These are phyloP conservation scores for Nephotettix cincticeps DNA, from an alignment of 1,140 invertebrate genomes.

Conservation along the genomic window DNA sequence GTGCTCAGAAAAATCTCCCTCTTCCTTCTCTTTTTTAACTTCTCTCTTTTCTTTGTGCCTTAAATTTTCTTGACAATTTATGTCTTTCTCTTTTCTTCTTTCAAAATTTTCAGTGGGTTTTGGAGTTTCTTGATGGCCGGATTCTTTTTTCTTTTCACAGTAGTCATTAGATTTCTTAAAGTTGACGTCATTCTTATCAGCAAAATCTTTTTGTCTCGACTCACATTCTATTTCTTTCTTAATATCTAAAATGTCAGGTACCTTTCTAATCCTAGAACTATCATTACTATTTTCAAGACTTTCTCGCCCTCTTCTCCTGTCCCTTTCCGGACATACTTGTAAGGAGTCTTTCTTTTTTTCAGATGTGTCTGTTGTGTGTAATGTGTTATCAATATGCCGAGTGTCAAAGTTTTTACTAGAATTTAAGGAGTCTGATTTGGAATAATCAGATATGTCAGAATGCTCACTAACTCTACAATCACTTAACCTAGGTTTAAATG, in stretches of 20 bases:
- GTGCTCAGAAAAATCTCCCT: constrained; percentile 20
- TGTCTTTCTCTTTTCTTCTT: constrained; percentile 30
- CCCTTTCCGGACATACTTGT: constrained; percentile 37
- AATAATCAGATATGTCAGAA: constrained; percentile 25
- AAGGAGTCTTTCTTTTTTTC: constrained; percentile 39
- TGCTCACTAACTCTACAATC: constrained; percentile 28
- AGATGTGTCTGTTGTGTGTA: constrained; percentile 29
- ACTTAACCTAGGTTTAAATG: constrained; percentile 26
- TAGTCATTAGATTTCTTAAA: constrained; percentile 27
- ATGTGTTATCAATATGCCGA: constrained; percentile 28
- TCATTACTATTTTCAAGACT: constrained; percentile 33
- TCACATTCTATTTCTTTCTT: constrained; percentile 33
- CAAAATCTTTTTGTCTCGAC: constrained; percentile 16
- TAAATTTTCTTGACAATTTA: constrained; percentile 9
- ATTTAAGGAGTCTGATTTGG: constrained; percentile 13
- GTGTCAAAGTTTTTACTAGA: neutral
- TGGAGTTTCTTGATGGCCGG: constrained; percentile 31
- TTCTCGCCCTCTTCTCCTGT: constrained; percentile 37
- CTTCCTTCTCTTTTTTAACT: constrained; percentile 35
- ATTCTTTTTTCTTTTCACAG: constrained; percentile 27
- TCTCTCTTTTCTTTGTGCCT: constrained; percentile 37
- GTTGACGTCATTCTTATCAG: constrained; percentile 15
- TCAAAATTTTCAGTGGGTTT: constrained; percentile 32
- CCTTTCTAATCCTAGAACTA: constrained; percentile 38
- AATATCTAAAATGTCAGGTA: constrained; percentile 36